Evolutionary conservation across 92 coral and sea anemone genomes (phyloP).

Genomic region (Paragorgia papillata): DNA sequence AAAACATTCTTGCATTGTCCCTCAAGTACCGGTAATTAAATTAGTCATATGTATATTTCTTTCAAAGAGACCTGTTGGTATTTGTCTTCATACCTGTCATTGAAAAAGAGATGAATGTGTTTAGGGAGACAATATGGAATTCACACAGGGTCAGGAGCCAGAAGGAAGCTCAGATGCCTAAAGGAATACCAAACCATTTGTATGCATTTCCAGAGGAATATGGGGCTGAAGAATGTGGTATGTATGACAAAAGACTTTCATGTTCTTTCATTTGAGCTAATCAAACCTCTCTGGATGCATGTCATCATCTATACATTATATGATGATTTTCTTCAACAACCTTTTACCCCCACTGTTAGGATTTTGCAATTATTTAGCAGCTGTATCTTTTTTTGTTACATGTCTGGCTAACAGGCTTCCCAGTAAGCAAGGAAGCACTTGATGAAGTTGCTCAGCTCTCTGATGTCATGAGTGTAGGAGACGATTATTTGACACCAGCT

Average conservation of each 20-base stretch:
- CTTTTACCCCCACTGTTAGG: no score
- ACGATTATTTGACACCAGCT: conserved; percentile 52
- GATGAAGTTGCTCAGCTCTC: conserved; percentile 59
- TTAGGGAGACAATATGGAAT: conserved; percentile 29
- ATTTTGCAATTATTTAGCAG: no score
- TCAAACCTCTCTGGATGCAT: no score
- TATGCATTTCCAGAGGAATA: conserved; percentile 26
- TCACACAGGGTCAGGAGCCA: conserved; percentile 18
- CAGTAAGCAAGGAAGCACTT: conserved; percentile 38
- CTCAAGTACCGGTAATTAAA: no score
- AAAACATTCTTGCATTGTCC: no score
- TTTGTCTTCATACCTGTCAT: no score
- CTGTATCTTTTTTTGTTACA: no score
- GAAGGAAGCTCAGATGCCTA: conserved; percentile 17
- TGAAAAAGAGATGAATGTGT: conserved; percentile 15
- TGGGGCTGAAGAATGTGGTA: conserved; percentile 20
- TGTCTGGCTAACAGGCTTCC: conserved; percentile 8
- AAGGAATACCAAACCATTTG: conserved; percentile 21
- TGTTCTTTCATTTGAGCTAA: background rate
- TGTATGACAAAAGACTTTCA: no score
- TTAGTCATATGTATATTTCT: no score
- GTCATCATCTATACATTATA: no score
- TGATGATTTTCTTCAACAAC: no score
- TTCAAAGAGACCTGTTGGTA: no score
- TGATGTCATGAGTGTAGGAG: conserved; percentile 55